phyloP scores from a whole-genome alignment of 2,888 invertebrate genomes.

The Melitaea athalia region DNA sequence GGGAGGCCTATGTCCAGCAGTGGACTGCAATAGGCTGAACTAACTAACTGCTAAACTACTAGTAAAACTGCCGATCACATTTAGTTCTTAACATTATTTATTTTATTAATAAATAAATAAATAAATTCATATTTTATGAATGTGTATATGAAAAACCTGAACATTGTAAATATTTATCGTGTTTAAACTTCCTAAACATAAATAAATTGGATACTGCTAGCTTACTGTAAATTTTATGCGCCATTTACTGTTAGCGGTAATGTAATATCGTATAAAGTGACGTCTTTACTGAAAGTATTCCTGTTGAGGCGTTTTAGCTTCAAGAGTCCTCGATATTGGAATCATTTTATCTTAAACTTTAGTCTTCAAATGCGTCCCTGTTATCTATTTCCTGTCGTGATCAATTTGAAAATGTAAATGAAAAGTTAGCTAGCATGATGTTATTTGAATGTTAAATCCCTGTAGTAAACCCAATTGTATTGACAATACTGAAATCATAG shows the following conservation, averaged over 20 bases:
- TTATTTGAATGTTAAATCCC: background rate
- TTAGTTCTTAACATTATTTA: too few relatives aligned
- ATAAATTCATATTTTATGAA: too few relatives aligned
- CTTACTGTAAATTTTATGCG: constrained; percentile 72
- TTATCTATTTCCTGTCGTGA: constrained; percentile 14
- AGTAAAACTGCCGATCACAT: too few relatives aligned
- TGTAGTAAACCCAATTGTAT: too few relatives aligned
- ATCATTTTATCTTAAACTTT: constrained; percentile 17
- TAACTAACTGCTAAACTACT: too few relatives aligned
- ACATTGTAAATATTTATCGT: background rate
- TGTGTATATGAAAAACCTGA: background rate
- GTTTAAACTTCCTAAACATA: constrained; percentile 55
- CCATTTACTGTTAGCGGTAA: constrained; percentile 75
- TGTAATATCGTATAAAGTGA: constrained; percentile 72
- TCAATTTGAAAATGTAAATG: constrained; percentile 12
- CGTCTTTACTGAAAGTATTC: constrained; percentile 57
- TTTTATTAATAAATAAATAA: too few relatives aligned
- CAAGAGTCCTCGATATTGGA: constrained; percentile 1
- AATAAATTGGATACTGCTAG: constrained; percentile 55
- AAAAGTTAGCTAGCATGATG: constrained; percentile 1
- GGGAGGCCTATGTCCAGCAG: too few relatives aligned
- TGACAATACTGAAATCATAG: too few relatives aligned
- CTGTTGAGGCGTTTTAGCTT: constrained; percentile 8
- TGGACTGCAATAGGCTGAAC: too few relatives aligned
- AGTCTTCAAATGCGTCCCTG: constrained; percentile 17